A percentile compares a stretch with the other conserved stretches of the same genome.
Evolutionary conservation across 2,113 vertebrate genomes (phyloP).

Genomic region (Vicugna pacos): DNA sequence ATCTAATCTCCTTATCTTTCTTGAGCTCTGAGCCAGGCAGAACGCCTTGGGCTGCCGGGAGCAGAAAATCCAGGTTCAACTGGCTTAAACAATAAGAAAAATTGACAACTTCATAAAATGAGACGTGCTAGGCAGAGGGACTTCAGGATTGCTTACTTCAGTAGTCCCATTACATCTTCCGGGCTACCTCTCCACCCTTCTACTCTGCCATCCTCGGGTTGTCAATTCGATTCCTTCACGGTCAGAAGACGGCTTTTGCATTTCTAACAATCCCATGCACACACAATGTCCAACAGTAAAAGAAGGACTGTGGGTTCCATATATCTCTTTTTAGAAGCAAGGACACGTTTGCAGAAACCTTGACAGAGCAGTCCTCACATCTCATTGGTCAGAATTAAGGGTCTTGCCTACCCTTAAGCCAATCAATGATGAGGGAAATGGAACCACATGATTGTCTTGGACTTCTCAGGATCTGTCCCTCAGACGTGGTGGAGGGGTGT

Average conservation of each 20-base stretch:
- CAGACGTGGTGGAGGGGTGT: background rate
- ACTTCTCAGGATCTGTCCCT: background rate
- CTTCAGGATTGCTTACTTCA: background rate
- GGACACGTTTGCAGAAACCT: constrained; percentile 3
- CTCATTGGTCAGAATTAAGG: background rate
- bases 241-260: background rate
- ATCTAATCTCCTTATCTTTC: constrained; percentile 56
- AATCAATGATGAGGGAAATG: background rate
- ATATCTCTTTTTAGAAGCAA: constrained; percentile 30
- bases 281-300: background rate
- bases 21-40: constrained; percentile 39
- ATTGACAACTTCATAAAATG: background rate
- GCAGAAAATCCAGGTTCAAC: constrained; percentile 3
- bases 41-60: background rate
- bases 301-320: background rate
- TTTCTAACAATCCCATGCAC: background rate
- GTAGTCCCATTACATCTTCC: background rate
- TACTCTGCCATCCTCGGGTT: background rate
- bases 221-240: background rate
- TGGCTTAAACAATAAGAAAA: constrained; percentile 32
- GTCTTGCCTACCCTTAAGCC: background rate
- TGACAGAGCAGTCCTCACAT: background rate
- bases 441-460: background rate
- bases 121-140: background rate
- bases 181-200: background rate